Evolutionary conservation across 2,888 invertebrate species (phyloP).

Genomic region (Agrochola lychnidis): DNA sequence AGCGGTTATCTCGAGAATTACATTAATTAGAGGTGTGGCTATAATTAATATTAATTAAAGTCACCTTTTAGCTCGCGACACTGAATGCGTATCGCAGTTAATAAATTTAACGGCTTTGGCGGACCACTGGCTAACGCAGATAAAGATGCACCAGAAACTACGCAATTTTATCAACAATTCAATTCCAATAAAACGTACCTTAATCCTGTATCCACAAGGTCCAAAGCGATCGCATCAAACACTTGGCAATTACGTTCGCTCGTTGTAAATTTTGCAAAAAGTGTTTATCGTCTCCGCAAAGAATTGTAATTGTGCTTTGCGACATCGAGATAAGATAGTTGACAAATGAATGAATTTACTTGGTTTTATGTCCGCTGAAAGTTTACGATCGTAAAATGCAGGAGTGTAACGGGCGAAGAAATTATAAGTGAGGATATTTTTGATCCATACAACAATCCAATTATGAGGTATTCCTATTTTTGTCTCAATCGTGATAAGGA

Average conservation of each 20-base stretch:
- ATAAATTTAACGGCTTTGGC: constrained; percentile 89
- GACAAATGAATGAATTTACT: constrained; percentile 70
- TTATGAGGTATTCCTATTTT: constrained; percentile 53
- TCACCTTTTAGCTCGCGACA: constrained; percentile 89
- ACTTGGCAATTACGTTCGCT: constrained; percentile 67
- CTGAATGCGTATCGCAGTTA: constrained; percentile 90
- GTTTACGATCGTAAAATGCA: constrained; percentile 69
- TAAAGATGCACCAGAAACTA: constrained; percentile 85
- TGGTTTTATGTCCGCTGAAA: constrained; percentile 67
- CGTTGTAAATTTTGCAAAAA: constrained; percentile 73
- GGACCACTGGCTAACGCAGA: constrained; percentile 83
- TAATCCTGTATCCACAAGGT: constrained; percentile 56
- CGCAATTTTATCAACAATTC: constrained; percentile 64
- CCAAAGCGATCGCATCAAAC: constrained; percentile 37
- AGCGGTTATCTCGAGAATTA: constrained; percentile 86
- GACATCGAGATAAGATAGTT: constrained; percentile 76
- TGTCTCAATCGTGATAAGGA: constrained; percentile 54
- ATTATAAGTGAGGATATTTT: constrained; percentile 57
- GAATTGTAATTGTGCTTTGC: constrained; percentile 78
- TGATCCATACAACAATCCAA: constrained; percentile 47
- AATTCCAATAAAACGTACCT: constrained; percentile 57
- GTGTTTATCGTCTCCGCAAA: constrained; percentile 71
- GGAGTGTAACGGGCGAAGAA: constrained; percentile 60
- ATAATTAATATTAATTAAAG: constrained; percentile 91
- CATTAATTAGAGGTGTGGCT: constrained; percentile 90